phyloP scores from a whole-genome alignment of 2,113 vertebrate genomes.

The Marmota monax region DNA sequence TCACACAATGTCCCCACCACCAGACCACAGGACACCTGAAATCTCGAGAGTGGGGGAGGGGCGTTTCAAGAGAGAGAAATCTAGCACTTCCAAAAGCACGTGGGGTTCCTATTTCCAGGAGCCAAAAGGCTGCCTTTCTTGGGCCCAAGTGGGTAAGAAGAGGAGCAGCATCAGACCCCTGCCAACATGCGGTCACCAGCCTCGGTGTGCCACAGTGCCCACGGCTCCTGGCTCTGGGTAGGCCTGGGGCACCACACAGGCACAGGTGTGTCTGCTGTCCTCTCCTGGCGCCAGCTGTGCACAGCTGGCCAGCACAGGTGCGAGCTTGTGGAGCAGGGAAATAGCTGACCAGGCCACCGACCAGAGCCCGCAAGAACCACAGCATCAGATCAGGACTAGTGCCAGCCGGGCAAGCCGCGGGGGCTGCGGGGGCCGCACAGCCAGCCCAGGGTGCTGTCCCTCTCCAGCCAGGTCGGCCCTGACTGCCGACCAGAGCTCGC shows the following conservation, averaged over 20 bases:
- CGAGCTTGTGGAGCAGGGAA: too few species aligned
- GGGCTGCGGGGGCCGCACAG: accelerated
- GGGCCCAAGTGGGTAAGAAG: background rate
- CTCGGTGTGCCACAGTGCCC: too few species aligned
- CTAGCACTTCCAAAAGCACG: background rate
- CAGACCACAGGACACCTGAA: background rate
- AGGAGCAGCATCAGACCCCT: too few species aligned
- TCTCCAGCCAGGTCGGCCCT: background rate
- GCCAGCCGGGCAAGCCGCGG: too few species aligned
- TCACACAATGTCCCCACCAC: too few species aligned
- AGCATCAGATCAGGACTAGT: background rate
- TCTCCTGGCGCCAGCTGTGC: accelerated
- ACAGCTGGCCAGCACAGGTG: accelerated
- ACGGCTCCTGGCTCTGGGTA: background rate
- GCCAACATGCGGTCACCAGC: too few species aligned
- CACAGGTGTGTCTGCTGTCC: accelerated
- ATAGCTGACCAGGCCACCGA: background rate
- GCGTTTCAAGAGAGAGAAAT: background rate
- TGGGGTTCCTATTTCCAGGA: background rate
- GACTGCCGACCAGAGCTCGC: background rate
- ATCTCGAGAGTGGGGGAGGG: accelerated
- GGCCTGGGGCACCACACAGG: background rate
- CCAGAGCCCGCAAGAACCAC: too few species aligned
- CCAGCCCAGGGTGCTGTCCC: accelerated
- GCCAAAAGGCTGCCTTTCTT: background rate